Evolutionary conservation across 2,797 vertebrate species (phyloP), one percentile per base, ranked within the genome.

Genomic region (Coracias cyanogaster): DNA sequence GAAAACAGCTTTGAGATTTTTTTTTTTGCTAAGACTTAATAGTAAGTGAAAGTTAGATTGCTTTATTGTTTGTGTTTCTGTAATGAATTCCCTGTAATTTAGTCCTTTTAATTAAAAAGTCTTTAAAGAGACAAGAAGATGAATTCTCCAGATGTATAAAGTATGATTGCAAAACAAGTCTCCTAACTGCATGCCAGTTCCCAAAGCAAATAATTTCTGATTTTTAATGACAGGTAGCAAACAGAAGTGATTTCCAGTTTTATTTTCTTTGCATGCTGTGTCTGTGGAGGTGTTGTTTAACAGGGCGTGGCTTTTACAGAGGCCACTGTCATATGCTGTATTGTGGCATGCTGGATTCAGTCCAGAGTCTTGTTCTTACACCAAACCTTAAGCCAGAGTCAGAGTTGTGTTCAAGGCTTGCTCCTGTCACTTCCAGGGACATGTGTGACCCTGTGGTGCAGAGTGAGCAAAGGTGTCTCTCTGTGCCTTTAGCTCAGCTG

Each of bases 1-100:
- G 54, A 61, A 90, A 96, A 84, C 70, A 94, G 35, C 22, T 82
- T 84, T 85, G 64, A 82, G 57, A n/a, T 64, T 82, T 29, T 52
- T 16, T 52, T 33, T 82, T 90, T 79, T 90, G n/a, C 33, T 66
- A 35, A 48, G 90, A 80, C 13, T 39, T 43, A 35, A 35, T 61
- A 77, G 51, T 41, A 82, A 74, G 28, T 7, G 11, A 61, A 90
- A 57, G 35, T 26, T 83, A 86, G 43, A n/a, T 69, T 21, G 9
- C n/a, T 64, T 76, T 89, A 31, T 45, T 92, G 35, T 18, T 55
- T 55, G 10, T 45, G 21, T 82, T 94, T 93, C 61, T 86, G 20
- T 81, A 72, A 25, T 60, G 15, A 49, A n/a, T 77, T 94, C 37
- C 13, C 8, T 78, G n/a, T 73, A 0, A 62, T 37, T 72, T 86